Conservation (phyloP, 2,113 vertebrate genomes). For the human region GRCh38 chr9:29251001-29251500, state of each 20-base stretch:
- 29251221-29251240: not conserved
- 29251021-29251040: not conserved
- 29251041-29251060: not conserved
- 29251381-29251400: not conserved
- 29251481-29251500: not conserved
- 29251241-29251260: constrained; percentile 4
- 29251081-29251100: not conserved
- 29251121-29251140: not conserved
- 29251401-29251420: not conserved
- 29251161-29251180: not conserved
- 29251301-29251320: not conserved
- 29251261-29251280: not conserved
- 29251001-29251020: not conserved
- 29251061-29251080: not conserved
- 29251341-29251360: not conserved
- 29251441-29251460: not conserved
- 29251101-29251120: not conserved
- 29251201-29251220: not conserved
- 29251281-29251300: not conserved
- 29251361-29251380: not conserved
- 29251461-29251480: not conserved
- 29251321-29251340: not conserved
- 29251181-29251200: not conserved
- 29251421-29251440: not conserved
- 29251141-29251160: not conserved